These are phyloP conservation scores for Lasius fuliginosus DNA, from an alignment of 2,888 invertebrate genomes.

Conservation along the genomic window DNA sequence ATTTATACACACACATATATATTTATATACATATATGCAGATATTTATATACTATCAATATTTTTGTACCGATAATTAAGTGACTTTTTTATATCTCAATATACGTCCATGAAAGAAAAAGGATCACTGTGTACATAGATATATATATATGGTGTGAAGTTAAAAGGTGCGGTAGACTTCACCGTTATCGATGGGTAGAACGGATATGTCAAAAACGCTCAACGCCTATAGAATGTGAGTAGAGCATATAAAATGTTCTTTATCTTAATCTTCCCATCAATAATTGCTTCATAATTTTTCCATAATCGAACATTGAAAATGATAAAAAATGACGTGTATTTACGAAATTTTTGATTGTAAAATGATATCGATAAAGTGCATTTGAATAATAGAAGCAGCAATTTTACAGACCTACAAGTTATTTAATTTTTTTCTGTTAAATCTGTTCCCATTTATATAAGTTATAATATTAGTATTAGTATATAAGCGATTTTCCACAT, in stretches of 20 bases:
- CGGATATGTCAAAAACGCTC: slow-evolving; percentile 94
- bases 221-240: slow-evolving; percentile 97
- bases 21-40: slow-evolving; percentile 10
- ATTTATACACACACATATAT: neutral
- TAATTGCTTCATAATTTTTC: neutral
- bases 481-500: no score
- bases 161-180: slow-evolving; percentile 74
- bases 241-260: slow-evolving; percentile 69
- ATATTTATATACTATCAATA: slow-evolving; percentile 65
- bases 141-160: slow-evolving; percentile 67
- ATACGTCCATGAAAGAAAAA: slow-evolving; percentile 11
- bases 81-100: slow-evolving; percentile 64
- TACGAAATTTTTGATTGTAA: neutral
- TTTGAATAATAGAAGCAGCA: neutral
- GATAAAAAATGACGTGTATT: neutral
- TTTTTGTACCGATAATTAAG: slow-evolving; percentile 75
- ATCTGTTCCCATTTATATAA: neutral
- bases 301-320: neutral
- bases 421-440: no score
- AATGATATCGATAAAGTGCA: neutral
- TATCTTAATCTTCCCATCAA: neutral
- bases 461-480: no score
- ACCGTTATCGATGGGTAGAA: slow-evolving; percentile 85
- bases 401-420: neutral
- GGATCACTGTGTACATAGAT: slow-evolving; percentile 3